Evolutionary conservation across 2,888 invertebrate genomes (phyloP).

Genomic region (Cosmopolites sordidus): DNA sequence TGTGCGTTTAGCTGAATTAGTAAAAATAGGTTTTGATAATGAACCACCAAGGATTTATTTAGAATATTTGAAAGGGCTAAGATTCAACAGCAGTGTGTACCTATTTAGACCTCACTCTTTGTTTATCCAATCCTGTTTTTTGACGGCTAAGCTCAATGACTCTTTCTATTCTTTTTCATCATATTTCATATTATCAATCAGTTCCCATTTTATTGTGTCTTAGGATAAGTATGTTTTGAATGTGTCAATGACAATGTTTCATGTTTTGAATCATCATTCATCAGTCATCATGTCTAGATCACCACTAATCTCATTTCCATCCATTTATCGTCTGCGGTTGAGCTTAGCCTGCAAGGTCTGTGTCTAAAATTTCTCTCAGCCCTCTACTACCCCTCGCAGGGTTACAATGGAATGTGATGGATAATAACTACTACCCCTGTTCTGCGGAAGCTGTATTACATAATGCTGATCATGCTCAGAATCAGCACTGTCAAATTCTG

Average conservation of each 20-base stretch:
- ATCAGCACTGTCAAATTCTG: slow-evolving; percentile 6
- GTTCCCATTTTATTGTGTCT: neutral
- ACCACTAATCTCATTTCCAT: neutral
- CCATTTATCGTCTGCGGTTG: slow-evolving; percentile 41
- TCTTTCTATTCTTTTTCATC: neutral
- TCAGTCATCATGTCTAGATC: neutral
- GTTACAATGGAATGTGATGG: slow-evolving; percentile 78
- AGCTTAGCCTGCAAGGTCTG: slow-evolving; percentile 41
- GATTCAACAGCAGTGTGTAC: slow-evolving; percentile 42
- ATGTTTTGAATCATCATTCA: neutral
- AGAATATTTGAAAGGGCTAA: slow-evolving; percentile 41
- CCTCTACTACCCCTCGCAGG: slow-evolving; percentile 51
- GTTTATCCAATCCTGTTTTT: slow-evolving; percentile 29
- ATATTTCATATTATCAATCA: too few species aligned
- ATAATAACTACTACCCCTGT: slow-evolving; percentile 50
- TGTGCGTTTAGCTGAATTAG: too few species aligned
- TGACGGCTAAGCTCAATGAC: slow-evolving; percentile 44
- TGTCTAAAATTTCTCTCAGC: slow-evolving; percentile 4
- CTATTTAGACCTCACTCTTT: slow-evolving; percentile 3
- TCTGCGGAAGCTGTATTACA: neutral
- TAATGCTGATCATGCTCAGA: slow-evolving; percentile 9
- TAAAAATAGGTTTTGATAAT: too few species aligned
- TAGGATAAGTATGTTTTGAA: neutral
- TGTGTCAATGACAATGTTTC: neutral
- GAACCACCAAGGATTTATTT: too few species aligned